Base-by-base conservation (phyloP, 2,888 invertebrate species). In the Myopa tessellatipennis region DNA sequence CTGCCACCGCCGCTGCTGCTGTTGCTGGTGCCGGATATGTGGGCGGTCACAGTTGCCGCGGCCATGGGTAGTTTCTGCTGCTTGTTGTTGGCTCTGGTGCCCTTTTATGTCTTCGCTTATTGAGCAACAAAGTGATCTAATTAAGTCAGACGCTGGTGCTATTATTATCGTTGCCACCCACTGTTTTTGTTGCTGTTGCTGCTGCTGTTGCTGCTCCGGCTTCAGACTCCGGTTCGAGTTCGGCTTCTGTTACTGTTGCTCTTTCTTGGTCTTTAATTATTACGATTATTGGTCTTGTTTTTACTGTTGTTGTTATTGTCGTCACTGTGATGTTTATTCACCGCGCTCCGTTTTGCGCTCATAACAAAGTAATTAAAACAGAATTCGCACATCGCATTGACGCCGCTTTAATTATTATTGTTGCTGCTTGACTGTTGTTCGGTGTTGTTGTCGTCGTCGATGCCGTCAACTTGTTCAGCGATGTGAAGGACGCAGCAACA, bases 1-100 rank as follows among this genome's bases (percentile, higher is more conserved):
- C 50, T 70, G 78, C 63, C 79, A 40, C 50, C 18, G 55, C 74
- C 68, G 50, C 61, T 38, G 12, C 55, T 52, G 58, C 3, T 74
- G 65, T 26, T 73, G 61, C 12, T 68, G 16, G 7, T 74, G 71
- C 61, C 74, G 52, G 58, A 70, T 18, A 84, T 75, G 78, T 83
- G 84, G 72, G 84, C 80, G 80, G 83, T 83, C 72, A 84, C 82
- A 75, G 84, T 84, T 76, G 84, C 84, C 67, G 83, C 83, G 70
- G 85, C 85, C 86, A 85, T 85, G 81, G n/a, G 61, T 45, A 61
- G 34, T 67, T 75, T 65, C 50, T 72, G 4, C 36, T 61, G 40
- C 34, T 34, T 38, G 77, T 18, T 68, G 74, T 18, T 50, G 73
- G 1, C 45, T 78, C 60, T 40, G 73, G 60, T 36, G 58, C n/a